A percentile compares a stretch with the other conserved stretches of the same genome.
Evolutionary conservation across 2,113 vertebrate genomes (phyloP).

Genomic region (Saccopteryx bilineata): DNA sequence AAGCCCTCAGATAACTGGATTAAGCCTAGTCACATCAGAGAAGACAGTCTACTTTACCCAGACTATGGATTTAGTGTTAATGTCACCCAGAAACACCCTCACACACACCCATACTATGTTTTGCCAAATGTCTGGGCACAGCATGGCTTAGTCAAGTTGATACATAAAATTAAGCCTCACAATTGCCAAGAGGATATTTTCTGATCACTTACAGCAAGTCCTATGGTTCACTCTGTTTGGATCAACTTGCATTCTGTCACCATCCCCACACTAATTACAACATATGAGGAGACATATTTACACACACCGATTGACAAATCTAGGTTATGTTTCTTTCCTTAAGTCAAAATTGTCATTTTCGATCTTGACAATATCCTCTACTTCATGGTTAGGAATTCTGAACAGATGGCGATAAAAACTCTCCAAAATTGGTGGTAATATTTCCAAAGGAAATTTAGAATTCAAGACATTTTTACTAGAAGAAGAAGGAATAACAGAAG

Average conservation of each 20-base stretch:
- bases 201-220: not conserved
- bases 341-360: not conserved
- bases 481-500: not conserved
- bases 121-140: not conserved
- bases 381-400: not conserved
- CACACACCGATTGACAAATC: not conserved
- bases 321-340: not conserved
- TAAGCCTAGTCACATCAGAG: too few species aligned
- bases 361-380: not conserved
- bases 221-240: not conserved
- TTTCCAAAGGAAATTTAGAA: not conserved
- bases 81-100: not conserved
- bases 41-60: not conserved
- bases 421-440: not conserved
- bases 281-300: not conserved
- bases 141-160: not conserved
- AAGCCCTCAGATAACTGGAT: not conserved
- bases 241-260: not conserved
- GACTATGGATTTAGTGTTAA: not conserved
- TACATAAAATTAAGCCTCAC: not conserved
- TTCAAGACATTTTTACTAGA: not conserved
- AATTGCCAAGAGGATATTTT: not conserved
- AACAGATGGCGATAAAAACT: not conserved
- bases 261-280: not conserved
- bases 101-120: not conserved